These are phyloP conservation scores for Nymphalis polychloros DNA, from an alignment of 2,888 invertebrate genomes.

Conservation along the genomic window DNA sequence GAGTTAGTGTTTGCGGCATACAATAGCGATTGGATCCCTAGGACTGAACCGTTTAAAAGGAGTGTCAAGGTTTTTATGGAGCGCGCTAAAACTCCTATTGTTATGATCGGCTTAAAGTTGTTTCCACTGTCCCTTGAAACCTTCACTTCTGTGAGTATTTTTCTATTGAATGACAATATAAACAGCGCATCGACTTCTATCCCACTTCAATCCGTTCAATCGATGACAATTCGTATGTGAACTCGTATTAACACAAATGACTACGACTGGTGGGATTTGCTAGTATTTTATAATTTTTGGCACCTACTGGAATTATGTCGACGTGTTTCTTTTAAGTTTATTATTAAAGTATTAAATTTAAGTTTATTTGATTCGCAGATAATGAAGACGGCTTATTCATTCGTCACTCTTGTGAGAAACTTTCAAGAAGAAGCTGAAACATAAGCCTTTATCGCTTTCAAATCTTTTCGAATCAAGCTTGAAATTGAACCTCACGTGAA, in stretches of 20 bases:
- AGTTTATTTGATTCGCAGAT: constrained; percentile 53
- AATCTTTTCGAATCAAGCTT: too few relatives aligned
- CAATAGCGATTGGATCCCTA: constrained; percentile 59
- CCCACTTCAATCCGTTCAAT: too few relatives aligned
- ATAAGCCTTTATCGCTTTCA: background rate
- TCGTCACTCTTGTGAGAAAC: constrained; percentile 59
- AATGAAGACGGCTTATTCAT: constrained; percentile 65
- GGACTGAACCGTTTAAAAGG: constrained; percentile 54
- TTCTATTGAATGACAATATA: background rate
- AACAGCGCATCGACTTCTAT: background rate
- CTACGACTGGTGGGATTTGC: too few relatives aligned
- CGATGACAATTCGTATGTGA: too few relatives aligned
- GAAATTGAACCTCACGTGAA: too few relatives aligned
- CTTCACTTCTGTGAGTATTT: constrained; percentile 53
- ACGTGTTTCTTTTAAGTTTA: background rate
- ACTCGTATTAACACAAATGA: too few relatives aligned
- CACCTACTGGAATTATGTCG: background rate
- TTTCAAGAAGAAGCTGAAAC: constrained; percentile 42
- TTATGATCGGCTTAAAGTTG: constrained; percentile 56
- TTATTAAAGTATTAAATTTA: background rate
- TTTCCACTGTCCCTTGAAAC: constrained; percentile 61
- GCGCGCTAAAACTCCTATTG: constrained; percentile 54
- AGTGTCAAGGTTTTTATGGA: constrained; percentile 55
- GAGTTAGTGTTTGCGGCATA: constrained; percentile 58
- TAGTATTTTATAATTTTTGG: too few relatives aligned